Conservation (phyloP, 2,113 vertebrate genomes). For the Perca schrenkii region DNA sequence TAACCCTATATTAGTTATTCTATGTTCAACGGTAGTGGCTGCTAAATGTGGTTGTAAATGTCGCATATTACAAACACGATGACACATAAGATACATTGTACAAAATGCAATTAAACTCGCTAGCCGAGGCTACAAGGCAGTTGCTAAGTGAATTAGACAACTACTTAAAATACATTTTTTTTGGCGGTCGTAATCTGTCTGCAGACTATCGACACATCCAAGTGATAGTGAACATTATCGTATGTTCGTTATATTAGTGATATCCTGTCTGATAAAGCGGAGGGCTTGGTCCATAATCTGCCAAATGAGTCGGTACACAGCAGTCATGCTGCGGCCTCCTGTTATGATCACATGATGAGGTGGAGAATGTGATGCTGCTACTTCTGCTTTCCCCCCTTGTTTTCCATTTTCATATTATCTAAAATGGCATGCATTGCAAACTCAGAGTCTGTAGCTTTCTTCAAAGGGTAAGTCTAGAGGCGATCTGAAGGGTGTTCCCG, state of each 20-base stretch:
- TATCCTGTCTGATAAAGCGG: background rate
- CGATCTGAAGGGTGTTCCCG: background rate
- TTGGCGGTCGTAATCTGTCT: background rate
- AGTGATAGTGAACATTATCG: fast-evolving
- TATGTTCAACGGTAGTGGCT: background rate
- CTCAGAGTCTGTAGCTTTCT: conserved; percentile 33
- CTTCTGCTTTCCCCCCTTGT: conserved; percentile 41
- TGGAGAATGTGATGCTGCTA: conserved; percentile 23
- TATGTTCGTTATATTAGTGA: background rate
- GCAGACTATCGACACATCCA: no score
- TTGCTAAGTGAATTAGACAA: background rate
- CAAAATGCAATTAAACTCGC: background rate
- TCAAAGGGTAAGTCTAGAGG: conserved; percentile 36
- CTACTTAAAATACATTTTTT: background rate
- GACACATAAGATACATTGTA: background rate
- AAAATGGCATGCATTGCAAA: conserved; percentile 39
- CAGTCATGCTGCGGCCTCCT: conserved; percentile 50
- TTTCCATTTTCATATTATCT: background rate
- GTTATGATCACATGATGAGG: conserved; percentile 73
- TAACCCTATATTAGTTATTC: background rate
- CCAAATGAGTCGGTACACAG: conserved; percentile 3
- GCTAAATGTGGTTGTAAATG: background rate
- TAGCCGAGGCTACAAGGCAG: background rate
- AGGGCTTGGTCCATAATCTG: background rate
- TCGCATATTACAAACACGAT: background rate